These are phyloP conservation scores for Drosophila melanosoma DNA, from an alignment of 2,888 invertebrate genomes.

Conservation along the genomic window DNA sequence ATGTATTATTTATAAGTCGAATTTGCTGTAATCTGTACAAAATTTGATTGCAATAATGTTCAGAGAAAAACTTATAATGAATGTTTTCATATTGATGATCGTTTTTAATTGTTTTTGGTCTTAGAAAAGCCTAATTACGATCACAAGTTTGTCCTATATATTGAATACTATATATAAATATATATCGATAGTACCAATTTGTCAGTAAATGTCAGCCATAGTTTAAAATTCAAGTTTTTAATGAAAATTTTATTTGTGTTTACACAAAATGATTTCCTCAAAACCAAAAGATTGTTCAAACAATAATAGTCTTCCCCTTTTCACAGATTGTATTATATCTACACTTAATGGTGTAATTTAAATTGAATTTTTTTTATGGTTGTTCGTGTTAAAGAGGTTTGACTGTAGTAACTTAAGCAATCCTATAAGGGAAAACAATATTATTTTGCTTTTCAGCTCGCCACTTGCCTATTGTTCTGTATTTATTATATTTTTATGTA, in stretches of 20 bases:
- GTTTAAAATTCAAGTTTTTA: neutral
- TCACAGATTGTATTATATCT: neutral
- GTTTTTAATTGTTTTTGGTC: neutral
- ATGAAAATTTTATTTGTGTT: neutral
- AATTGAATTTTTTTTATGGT: slow-evolving; percentile 1
- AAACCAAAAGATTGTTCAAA: slow-evolving; percentile 1
- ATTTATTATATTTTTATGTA: slow-evolving; percentile 46
- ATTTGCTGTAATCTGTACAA: neutral
- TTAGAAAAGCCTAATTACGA: neutral
- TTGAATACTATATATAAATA: neutral
- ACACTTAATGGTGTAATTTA: neutral
- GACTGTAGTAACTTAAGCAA: slow-evolving; percentile 56
- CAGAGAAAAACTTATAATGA: neutral
- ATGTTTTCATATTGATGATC: neutral
- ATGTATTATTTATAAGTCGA: neutral
- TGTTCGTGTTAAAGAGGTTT: slow-evolving; percentile 1
- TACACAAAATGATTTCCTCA: neutral
- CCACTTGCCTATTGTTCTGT: slow-evolving; percentile 59
- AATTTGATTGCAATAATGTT: neutral
- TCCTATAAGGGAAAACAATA: slow-evolving; percentile 40
- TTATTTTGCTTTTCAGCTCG: slow-evolving; percentile 61
- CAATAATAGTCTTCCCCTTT: neutral
- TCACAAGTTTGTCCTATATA: neutral
- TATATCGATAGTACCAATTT: neutral
- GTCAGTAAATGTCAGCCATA: neutral